A percentile compares a stretch with the other conserved stretches of the same genome.
Evolutionary conservation across 2,797 vertebrate species (phyloP).

Genomic region (Graptemys geographica): DNA sequence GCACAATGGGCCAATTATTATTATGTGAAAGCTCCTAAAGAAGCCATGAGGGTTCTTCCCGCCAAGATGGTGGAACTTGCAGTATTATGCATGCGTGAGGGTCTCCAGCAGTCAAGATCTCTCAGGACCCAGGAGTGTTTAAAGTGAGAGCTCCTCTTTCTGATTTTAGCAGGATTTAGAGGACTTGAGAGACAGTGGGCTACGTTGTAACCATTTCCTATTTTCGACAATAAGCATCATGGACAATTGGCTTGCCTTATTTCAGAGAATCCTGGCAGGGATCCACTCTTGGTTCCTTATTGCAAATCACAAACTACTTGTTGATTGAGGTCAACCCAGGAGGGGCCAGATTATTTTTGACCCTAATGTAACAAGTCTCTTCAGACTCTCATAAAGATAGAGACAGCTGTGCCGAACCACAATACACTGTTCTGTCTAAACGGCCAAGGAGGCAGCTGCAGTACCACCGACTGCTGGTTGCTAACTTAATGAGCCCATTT

Average conservation of each 20-base stretch:
- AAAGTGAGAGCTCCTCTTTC: background rate
- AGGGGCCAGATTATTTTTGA: background rate
- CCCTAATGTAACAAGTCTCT: background rate
- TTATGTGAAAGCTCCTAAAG: background rate
- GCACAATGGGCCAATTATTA: background rate
- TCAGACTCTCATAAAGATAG: background rate
- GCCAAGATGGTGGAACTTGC: background rate
- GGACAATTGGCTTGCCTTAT: background rate
- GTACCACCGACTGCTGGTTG: background rate
- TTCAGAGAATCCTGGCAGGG: background rate
- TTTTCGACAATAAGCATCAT: background rate
- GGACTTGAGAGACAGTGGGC: background rate
- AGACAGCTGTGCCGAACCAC: background rate
- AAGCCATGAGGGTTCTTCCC: background rate
- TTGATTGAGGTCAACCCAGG: background rate
- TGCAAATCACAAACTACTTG: background rate
- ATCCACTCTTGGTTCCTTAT: background rate
- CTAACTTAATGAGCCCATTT: background rate
- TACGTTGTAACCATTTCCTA: background rate
- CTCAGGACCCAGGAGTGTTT: background rate
- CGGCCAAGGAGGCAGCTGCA: background rate
- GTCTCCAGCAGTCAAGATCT: background rate
- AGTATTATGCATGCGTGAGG: accelerated
- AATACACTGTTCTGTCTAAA: background rate
- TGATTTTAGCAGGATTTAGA: background rate